These are phyloP conservation scores for Polymixis lichenea DNA, from an alignment of 2,888 invertebrate genomes.

Conservation along the genomic window DNA sequence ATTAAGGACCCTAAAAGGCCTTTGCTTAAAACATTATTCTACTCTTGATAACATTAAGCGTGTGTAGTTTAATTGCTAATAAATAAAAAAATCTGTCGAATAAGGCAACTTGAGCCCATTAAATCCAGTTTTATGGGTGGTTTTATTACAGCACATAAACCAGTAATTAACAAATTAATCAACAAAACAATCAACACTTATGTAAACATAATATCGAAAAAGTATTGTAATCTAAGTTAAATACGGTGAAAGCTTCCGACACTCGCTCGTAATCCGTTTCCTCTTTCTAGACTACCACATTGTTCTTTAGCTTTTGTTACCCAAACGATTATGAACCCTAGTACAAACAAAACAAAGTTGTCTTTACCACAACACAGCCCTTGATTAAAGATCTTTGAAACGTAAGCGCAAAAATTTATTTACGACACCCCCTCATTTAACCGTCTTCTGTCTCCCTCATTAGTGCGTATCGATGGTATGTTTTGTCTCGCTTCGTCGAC, in stretches of 20 bases:
- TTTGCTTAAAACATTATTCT: neutral
- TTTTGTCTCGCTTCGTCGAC: slow-evolving; percentile 74
- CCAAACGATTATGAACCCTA: slow-evolving; percentile 69
- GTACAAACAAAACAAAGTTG: slow-evolving; percentile 44
- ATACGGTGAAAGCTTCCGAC: slow-evolving; percentile 82
- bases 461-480: slow-evolving; percentile 62
- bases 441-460: slow-evolving; percentile 77
- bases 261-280: slow-evolving; percentile 81
- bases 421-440: slow-evolving; percentile 87
- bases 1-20: neutral
- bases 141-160: slow-evolving; percentile 44
- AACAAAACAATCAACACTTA: slow-evolving; percentile 58
- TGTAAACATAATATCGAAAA: slow-evolving; percentile 69
- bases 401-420: slow-evolving; percentile 83
- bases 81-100: slow-evolving; percentile 36
- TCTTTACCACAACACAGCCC: slow-evolving; percentile 54
- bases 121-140: slow-evolving; percentile 26
- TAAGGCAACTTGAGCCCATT: slow-evolving; percentile 23
- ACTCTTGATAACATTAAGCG: neutral
- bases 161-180: slow-evolving; percentile 57
- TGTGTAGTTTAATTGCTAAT: slow-evolving; percentile 30
- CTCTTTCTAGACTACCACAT: slow-evolving; percentile 79
- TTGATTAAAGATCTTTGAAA: slow-evolving; percentile 80
- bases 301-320: slow-evolving; percentile 71
- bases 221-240: slow-evolving; percentile 79